Percentiles rank a stretch among this genome's conserved stretches.
These are phyloP conservation scores for Cephus sareptanus DNA, from an alignment of 2,888 invertebrate genomes.

Conservation along the genomic window DNA sequence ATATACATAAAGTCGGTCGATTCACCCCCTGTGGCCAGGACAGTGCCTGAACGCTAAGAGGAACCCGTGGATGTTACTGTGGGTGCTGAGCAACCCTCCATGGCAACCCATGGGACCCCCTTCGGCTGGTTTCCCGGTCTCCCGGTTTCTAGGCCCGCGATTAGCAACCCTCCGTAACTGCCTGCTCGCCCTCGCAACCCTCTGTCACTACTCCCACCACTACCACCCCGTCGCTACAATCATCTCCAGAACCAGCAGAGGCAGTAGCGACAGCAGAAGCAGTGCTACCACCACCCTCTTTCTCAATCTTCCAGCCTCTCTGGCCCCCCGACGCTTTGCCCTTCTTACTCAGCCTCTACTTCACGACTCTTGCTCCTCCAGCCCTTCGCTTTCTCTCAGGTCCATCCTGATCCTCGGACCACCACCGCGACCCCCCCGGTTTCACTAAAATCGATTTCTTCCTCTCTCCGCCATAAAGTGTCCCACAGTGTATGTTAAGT, in stretches of 20 bases:
- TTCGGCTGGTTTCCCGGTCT: constrained; percentile 38
- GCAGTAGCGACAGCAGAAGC: constrained; percentile 6
- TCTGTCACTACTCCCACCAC: background rate
- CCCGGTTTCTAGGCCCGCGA: constrained; percentile 48
- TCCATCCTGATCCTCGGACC: constrained; percentile 10
- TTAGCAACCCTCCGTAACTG: constrained; percentile 58
- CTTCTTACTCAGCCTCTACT: constrained; percentile 21
- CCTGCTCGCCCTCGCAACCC: constrained; percentile 35
- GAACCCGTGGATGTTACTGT: constrained; percentile 36
- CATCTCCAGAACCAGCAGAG: constrained; percentile 1
- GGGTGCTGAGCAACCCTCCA: constrained; percentile 52
- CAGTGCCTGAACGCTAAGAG: constrained; percentile 21
- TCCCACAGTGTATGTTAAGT: background rate
- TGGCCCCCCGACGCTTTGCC: constrained; percentile 3
- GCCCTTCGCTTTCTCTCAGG: constrained; percentile 12
- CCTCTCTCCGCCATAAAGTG: constrained; percentile 10
- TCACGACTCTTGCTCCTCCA: constrained; percentile 19
- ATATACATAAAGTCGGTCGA: constrained; percentile 4
- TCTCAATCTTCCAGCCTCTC: constrained; percentile 4
- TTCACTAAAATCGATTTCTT: constrained; percentile 10
- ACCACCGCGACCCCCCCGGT: constrained; percentile 23
- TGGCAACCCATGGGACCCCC: constrained; percentile 49
- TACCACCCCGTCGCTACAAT: constrained; percentile 8
- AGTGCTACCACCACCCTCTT: background rate
- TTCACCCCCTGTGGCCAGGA: constrained; percentile 22